Evolutionary conservation across 2,888 invertebrate genomes (phyloP).

Genomic region (Agonum fuliginosum): DNA sequence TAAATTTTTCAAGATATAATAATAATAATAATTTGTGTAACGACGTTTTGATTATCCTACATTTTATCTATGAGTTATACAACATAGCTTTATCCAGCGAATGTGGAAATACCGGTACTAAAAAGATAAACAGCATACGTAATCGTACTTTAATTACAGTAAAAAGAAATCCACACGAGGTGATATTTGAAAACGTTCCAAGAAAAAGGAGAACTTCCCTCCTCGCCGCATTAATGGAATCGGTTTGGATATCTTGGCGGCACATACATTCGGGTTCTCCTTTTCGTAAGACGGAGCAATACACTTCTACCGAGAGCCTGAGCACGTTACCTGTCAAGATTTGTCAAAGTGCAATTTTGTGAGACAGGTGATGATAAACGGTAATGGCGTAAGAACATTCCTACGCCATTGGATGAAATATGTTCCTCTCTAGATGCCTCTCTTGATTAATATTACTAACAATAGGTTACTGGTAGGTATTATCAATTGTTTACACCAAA

Average conservation of each 20-base stretch:
- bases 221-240: conserved; percentile 29
- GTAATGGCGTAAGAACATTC: conserved; percentile 54
- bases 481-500: too few relatives aligned
- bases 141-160: too few relatives aligned
- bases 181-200: too few relatives aligned
- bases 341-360: conserved; percentile 51
- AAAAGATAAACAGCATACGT: too few relatives aligned
- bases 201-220: too few relatives aligned
- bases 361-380: conserved; percentile 53
- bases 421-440: conserved; percentile 31
- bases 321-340: conserved; percentile 42
- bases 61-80: too few relatives aligned
- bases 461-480: conserved; percentile 25
- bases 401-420: conserved; percentile 49
- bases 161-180: too few relatives aligned
- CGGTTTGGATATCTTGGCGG: not conserved
- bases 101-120: too few relatives aligned
- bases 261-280: conserved; percentile 25
- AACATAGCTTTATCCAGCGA: too few relatives aligned
- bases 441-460: conserved; percentile 27
- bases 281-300: conserved; percentile 3
- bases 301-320: conserved; percentile 22
- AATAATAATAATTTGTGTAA: too few relatives aligned
- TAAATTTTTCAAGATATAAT: too few relatives aligned
- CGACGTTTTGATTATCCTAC: too few relatives aligned